A percentile compares a stretch with the other conserved stretches of the same genome.
phyloP scores from a whole-genome alignment of 2,113 vertebrate species.

The Corydoras maculifer region DNA sequence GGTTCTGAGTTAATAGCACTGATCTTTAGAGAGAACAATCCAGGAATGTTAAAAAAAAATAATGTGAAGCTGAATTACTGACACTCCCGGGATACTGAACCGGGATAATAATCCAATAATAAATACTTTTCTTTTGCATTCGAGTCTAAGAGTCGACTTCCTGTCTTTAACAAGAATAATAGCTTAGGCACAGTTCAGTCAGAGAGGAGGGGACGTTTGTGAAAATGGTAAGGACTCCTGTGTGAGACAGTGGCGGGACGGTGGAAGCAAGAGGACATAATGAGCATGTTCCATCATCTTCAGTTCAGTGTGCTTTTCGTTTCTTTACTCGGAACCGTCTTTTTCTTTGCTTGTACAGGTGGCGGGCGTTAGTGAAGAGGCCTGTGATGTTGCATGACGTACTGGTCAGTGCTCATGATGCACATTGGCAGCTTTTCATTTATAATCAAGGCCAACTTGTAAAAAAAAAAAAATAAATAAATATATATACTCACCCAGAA shows the following conservation, averaged over 20 bases:
- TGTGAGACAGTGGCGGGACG: neutral
- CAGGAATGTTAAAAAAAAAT: neutral
- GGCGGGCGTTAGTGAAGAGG: slow-evolving; percentile 77
- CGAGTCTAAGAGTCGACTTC: neutral
- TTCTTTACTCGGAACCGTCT: slow-evolving; percentile 77
- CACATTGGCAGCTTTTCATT: neutral
- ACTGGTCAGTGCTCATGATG: neutral
- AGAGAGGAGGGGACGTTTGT: neutral
- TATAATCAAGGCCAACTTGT: neutral
- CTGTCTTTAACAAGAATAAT: neutral
- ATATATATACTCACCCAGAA: slow-evolving; percentile 74
- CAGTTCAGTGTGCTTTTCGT: slow-evolving; percentile 77
- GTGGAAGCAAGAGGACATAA: neutral
- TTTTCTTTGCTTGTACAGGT: slow-evolving; percentile 88
- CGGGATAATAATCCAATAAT: slow-evolving; percentile 1
- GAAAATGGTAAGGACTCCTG: slow-evolving; percentile 4
- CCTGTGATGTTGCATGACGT: slow-evolving; percentile 55
- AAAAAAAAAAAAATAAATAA: neutral
- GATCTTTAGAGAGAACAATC: slow-evolving; percentile 20
- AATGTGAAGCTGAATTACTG: neutral
- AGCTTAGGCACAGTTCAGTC: slow-evolving; percentile 6
- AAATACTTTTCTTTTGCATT: slow-evolving; percentile 20
- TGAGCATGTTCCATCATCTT: neutral
- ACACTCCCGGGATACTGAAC: neutral
- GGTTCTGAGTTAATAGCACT: slow-evolving; percentile 21